Evolutionary conservation across 2,888 invertebrate species (phyloP).

Genomic region (Pogonocherus hispidulus): DNA sequence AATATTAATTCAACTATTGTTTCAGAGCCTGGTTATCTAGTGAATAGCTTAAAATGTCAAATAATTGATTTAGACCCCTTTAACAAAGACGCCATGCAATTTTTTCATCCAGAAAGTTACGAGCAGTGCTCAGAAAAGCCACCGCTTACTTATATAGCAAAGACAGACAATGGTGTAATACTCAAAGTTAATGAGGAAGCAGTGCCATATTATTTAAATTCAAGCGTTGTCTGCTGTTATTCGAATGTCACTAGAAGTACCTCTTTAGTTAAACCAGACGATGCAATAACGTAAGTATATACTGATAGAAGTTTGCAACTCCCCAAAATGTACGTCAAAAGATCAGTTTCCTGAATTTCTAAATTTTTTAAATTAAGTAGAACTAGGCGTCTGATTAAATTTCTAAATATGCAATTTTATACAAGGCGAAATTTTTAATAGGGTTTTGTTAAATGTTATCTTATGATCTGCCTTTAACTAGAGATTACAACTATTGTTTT

Average conservation of each 20-base stretch:
- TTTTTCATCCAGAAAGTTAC: neutral
- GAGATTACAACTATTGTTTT: too few relatives aligned
- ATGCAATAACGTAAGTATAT: constrained; percentile 8
- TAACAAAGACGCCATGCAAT: constrained; percentile 6
- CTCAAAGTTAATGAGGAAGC: neutral
- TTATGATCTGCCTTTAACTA: too few relatives aligned
- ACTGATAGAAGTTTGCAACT: too few relatives aligned
- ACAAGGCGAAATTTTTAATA: too few relatives aligned
- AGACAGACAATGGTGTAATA: neutral
- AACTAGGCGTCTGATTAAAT: too few relatives aligned
- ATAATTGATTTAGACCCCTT: constrained; percentile 1
- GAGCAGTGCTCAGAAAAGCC: neutral
- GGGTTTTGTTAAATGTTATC: too few relatives aligned
- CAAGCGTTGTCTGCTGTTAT: neutral
- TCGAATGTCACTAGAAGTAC: neutral
- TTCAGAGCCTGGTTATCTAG: neutral
- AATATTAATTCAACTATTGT: too few relatives aligned
- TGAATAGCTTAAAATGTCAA: neutral
- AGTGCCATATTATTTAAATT: neutral
- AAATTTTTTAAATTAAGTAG: too few relatives aligned
- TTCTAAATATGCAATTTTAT: too few relatives aligned
- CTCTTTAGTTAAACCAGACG: neutral
- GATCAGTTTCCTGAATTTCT: too few relatives aligned
- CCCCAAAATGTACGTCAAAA: too few relatives aligned
- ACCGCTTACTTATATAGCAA: constrained; percentile 5